Percentiles rank a stretch among this genome's conserved stretches.
Evolutionary conservation across 2,888 invertebrate species (phyloP).

Genomic region (Ernsta delagoae): DNA sequence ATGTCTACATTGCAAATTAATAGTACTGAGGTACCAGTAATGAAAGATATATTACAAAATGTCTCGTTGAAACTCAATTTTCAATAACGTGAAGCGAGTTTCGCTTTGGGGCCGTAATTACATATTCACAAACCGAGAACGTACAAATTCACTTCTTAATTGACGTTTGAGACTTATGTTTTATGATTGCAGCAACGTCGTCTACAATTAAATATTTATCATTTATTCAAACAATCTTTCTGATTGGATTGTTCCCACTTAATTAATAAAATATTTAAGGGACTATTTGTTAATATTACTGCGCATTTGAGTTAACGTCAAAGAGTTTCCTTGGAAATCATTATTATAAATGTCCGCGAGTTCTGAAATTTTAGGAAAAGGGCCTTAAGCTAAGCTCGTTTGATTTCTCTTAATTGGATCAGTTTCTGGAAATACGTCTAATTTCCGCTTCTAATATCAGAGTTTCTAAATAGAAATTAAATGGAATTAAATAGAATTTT

Average conservation of each 20-base stretch:
- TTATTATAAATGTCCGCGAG: slow-evolving; percentile 13
- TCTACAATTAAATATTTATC: slow-evolving; percentile 63
- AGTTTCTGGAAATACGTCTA: slow-evolving; percentile 17
- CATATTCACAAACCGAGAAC: slow-evolving; percentile 60
- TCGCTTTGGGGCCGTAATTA: slow-evolving; percentile 56
- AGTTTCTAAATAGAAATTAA: no score
- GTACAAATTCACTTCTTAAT: slow-evolving; percentile 60
- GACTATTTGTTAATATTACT: slow-evolving; percentile 27
- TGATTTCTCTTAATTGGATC: slow-evolving; percentile 28
- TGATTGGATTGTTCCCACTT: slow-evolving; percentile 50
- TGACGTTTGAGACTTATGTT: slow-evolving; percentile 62
- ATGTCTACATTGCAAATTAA: slow-evolving; percentile 29
- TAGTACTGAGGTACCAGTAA: slow-evolving; percentile 18
- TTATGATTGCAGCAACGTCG: slow-evolving; percentile 56
- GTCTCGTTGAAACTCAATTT: slow-evolving; percentile 46
- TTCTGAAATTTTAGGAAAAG: slow-evolving; percentile 19
- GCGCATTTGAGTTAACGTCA: slow-evolving; percentile 23
- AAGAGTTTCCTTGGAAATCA: slow-evolving; percentile 21
- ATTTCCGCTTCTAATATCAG: slow-evolving; percentile 1
- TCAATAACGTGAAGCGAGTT: slow-evolving; percentile 53
- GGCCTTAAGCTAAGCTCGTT: slow-evolving; percentile 9
- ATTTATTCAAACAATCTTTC: slow-evolving; percentile 45
- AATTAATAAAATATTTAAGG: slow-evolving; percentile 46
- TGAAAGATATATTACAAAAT: slow-evolving; percentile 34
- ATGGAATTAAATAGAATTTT: no score